Base-by-base conservation (phyloP, 1,140 invertebrate genomes). In the Hycleus cichorii region DNA sequence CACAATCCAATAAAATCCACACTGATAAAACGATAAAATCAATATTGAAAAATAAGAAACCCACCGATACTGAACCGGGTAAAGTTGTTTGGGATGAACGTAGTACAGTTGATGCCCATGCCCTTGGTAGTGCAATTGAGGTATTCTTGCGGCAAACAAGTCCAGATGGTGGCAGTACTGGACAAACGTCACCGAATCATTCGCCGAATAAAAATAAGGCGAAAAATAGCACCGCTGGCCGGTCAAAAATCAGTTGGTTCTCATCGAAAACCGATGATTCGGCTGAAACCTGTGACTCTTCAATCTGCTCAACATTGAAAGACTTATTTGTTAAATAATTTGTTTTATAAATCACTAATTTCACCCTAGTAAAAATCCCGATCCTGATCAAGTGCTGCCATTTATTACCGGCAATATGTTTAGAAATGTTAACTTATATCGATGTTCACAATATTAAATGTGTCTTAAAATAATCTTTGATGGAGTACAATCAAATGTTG, bases 101-200 rank as follows among this genome's bases (percentile, higher is more conserved):
- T 6, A 81, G 83, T n/a, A 78, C 86, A 44, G 86, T 90, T 3
- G 88, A 90, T 65, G 83, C 88, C 4, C 84, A 88, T 64, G 81
- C 87, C 0, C 73, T 91, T 6, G 89, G 88, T 11, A 89, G 80
- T 66, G 89, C 88, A 4, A 91, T 91, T 55, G 87, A 91, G 74
- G 88, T 86, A 25, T 90, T 89, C 63, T 75, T 91, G 59, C 79
- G 75, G 42, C 79, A 79, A 71, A 49, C 53, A 60, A 79, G 76
- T 27, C 75, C 72, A 11, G 77, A 67, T 24, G 18, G 18, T 18
- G 1, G 18, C 2, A 18, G 18, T 18, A 18, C 18, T 18, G 76
- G 59, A 26, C 69, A 74, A 57, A 69, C 58, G 18, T 72, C 70
- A 61, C 58, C 38, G 71, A 69, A 71, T 73, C 57, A 32, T 12